Evolutionary conservation across 2,797 vertebrate species (phyloP), one percentile per base, ranked within the genome.

Genomic region (Sparidentex hasta): DNA sequence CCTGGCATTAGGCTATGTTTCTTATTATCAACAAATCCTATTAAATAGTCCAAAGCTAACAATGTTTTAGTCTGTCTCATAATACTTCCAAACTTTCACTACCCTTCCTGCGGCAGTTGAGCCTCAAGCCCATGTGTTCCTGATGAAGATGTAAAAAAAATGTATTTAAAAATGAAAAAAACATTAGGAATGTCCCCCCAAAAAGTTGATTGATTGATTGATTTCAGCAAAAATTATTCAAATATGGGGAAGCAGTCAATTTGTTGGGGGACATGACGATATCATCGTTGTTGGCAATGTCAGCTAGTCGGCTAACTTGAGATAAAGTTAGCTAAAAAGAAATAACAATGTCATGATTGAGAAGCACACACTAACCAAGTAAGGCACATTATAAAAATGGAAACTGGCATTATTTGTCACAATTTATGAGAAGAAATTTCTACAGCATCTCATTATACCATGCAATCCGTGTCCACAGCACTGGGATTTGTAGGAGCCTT

Each of bases 11-110:
- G 62, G 82, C 23, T 81, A 48, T 65, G 48, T 59, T 68, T 75
- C 43, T 68, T 81, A 78, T 50, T 70, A 57, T 83, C 38, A 80
- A 81, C 17, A 76, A 74, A 77, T 65, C 23, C 38, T 6, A 48
- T 69, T 51, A 72, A 71, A 69, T 74, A 43, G 16, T 46, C 48
- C 14, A 51, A 74, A 84, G 54, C 20, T n/a, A 46, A 48, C 21
- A 47, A 27, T 27, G 48, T 44, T 12, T 47, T 14, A 23, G 54
- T n/a, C 2, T 0, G 1, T 66, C n/a, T 56, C 0, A 0, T 41
- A 68, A 44, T 44, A 44, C n/a, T 64, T 76, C 29, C 8, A 59
- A 73, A 78, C 16, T 21, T 44, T 44, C 7, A 2, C 21, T 4
- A 17, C 20, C 1, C 21, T 18, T 56, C n/a, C 20, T 75, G 21